Base-by-base conservation (phyloP, 30 jellyfish, hydroid and myxozoan genomes). In the Aurelia sp. region DNA sequence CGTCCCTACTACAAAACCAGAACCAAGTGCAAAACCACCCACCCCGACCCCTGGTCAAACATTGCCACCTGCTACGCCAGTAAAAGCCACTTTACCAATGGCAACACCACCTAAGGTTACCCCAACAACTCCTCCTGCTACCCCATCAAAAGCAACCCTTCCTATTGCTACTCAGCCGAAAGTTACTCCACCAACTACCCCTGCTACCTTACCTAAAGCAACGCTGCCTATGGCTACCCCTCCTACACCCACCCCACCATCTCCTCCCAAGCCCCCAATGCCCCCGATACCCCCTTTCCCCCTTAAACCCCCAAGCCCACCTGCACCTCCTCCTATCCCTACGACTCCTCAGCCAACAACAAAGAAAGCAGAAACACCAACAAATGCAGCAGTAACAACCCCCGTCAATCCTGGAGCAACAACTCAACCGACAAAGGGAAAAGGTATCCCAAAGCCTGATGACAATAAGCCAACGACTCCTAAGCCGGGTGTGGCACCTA, bases 361-460 rank as follows among this genome's bases (percentile, higher is more conserved):
- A 6, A 19, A 59, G 30, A 74, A 77, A 5, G 67, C 73, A 66
- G 23, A 58, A 20, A 21, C 83, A 13, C 17, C 66, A 12, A 69
- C 57, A 61, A 20, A 60, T 6, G 57, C 68, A n/a, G 31, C 81
- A 4, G 50, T 74, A 6, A 77, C 85, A 35, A 44, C 62, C 19
- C 71, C 79, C 20, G 57, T 53, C 47, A 23, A 66, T 21, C 30
- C 82, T 35, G 41, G 31, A 50, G 65, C 35, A 17, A 53, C 75
- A 15, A 50, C 90, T 31, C 82, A 48, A 27, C 82, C 89, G 4
- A 78, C 89, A 23, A 78, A 63, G 20, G 79, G 83, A 52, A 59
- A 66, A 47, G 83, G 83, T 51, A 53, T 69, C 27, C 83, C 83
- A 11, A 58, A 80, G 13, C 63, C 74, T 8, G 80, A 63, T 11